A percentile compares a stretch with the other conserved stretches of the same genome.
These are phyloP conservation scores for Tyto alba DNA, from an alignment of 2,113 vertebrate genomes.

Conservation along the genomic window DNA sequence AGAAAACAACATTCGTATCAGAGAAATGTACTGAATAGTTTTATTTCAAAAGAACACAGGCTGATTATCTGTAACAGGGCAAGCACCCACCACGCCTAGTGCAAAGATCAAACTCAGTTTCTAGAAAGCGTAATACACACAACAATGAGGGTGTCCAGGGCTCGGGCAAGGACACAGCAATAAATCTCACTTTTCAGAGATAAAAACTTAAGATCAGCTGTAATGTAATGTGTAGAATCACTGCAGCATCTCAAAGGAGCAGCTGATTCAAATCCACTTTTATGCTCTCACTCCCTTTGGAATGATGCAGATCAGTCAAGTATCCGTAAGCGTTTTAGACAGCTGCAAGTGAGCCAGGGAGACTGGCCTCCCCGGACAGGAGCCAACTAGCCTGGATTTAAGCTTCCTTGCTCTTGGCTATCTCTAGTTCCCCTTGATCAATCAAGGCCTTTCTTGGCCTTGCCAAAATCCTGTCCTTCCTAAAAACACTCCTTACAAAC, in stretches of 20 bases:
- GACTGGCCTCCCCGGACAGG: neutral
- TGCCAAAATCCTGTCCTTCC: neutral
- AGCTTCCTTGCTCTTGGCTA: fast-evolving
- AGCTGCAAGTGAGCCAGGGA: neutral
- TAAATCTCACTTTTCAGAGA: neutral
- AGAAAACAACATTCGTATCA: conserved; percentile 27
- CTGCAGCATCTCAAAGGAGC: neutral
- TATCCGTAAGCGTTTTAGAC: fast-evolving
- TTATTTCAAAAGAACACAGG: neutral
- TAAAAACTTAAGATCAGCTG: neutral
- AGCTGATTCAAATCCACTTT: neutral
- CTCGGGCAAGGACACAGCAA: neutral
- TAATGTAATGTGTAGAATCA: fast-evolving
- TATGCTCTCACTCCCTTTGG: neutral
- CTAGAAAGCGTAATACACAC: fast-evolving
- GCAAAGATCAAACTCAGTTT: neutral
- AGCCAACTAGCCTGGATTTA: neutral
- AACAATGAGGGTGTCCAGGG: fast-evolving
- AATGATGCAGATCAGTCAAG: neutral
- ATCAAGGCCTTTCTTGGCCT: neutral
- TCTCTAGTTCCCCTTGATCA: neutral
- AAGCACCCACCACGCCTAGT: neutral
- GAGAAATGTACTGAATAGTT: fast-evolving
- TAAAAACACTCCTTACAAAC: neutral
- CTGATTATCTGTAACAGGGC: too few species aligned